phyloP scores from a whole-genome alignment of 2,888 invertebrate genomes.

The Zaprionus obscuricornis region DNA sequence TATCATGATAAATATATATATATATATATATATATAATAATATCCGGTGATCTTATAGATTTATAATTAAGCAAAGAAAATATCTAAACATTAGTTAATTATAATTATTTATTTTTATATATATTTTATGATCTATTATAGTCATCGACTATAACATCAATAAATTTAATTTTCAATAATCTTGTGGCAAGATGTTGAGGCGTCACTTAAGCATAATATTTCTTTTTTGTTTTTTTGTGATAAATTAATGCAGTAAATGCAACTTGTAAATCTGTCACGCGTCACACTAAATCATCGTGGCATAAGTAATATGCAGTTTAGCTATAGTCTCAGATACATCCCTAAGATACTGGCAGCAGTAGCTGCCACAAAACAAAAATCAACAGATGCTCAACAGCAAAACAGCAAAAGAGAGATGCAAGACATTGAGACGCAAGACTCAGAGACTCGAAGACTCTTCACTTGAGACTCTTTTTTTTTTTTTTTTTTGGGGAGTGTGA shows the following conservation, averaged over 20 bases:
- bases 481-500: slow-evolving; percentile 61
- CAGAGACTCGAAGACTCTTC: too few species aligned
- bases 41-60: too few species aligned
- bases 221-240: too few species aligned
- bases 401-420: slow-evolving; percentile 5
- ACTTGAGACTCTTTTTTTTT: background rate
- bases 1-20: slow-evolving; percentile 10
- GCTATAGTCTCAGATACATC: slow-evolving; percentile 16
- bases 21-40: too few species aligned
- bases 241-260: slow-evolving; percentile 78
- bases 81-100: too few species aligned
- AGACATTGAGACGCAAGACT: slow-evolving; percentile 1
- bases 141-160: background rate
- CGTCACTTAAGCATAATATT: slow-evolving; percentile 30
- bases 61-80: too few species aligned
- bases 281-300: slow-evolving; percentile 80
- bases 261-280: slow-evolving; percentile 82
- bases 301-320: slow-evolving; percentile 74
- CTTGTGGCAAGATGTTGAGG: too few species aligned
- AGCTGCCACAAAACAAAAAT: slow-evolving; percentile 33
- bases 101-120: too few species aligned
- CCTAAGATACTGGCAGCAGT: slow-evolving; percentile 24
- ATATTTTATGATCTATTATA: too few species aligned
- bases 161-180: slow-evolving; percentile 15
- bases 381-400: slow-evolving; percentile 67